Evolutionary conservation across 2,888 invertebrate genomes (phyloP), one percentile per base, ranked within the genome.

Genomic region (Mesoligia furuncula): DNA sequence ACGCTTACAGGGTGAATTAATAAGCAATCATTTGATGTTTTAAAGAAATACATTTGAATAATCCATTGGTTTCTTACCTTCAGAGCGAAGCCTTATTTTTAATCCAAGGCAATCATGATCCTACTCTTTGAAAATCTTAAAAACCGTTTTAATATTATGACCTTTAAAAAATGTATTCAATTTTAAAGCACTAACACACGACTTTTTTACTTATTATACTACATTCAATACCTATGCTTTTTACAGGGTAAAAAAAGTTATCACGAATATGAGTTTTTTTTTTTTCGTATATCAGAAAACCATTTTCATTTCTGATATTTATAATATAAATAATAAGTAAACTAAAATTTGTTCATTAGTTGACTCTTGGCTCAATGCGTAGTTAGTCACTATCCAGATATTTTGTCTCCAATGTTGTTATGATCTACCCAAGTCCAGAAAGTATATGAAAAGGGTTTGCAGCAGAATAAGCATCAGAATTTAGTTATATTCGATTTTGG

Each of bases 121-220:
- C 31, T 5, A 36, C 15, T 54, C 6, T 9, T 62, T 45, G 9
- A 39, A 39, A 42, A 57, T 11, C 7, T 17, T 62, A n/a, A 51
- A 20, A 77, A 61, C 36, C 39, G 39, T 36, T 68, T 67, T 31
- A n/a, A 39, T 42, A n/a, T 20, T 31, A 75, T 27, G 11, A 27
- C 24, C 17, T 17, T 27, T 39, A 72, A 54, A 42, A 57, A 13
- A 5, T 31, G 31, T 8, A 54, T 73, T 13, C 6, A 11, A 42
- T 73, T 72, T 11, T 39, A 27, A 54, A 72, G 24, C 39, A 39
- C 15, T n/a, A 48, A n/a, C 31, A 24, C 15, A 20, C 11, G 13
- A 73, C 31, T n/a, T 27, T 36, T 36, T 36, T 17, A 74, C 51
- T 39, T 17, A 51, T 20, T 20, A 8, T 54, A 31, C 17, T 11